These are phyloP conservation scores for Ctenomys sociabilis DNA, from an alignment of 2,113 vertebrate genomes.

Conservation along the genomic window DNA sequence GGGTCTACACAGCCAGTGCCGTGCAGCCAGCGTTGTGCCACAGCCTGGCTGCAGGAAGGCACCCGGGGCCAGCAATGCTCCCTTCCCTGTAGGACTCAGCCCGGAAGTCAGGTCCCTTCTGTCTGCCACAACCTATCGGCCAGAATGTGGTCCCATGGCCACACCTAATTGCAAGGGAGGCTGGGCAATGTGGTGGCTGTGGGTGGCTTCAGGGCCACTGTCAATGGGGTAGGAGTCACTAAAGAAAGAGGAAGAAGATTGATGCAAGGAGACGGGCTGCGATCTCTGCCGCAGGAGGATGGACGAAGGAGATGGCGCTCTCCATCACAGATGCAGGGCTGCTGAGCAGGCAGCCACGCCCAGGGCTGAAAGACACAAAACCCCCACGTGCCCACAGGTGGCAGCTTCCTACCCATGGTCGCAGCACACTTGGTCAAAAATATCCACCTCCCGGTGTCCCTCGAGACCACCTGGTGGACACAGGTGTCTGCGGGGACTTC, in stretches of 20 bases:
- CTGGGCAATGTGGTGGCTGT: not conserved
- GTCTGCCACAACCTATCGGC: not conserved
- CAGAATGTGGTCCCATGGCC: too few species aligned
- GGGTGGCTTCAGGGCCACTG: not conserved
- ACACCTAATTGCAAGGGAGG: not conserved
- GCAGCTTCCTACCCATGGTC: not conserved
- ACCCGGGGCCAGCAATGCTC: not conserved
- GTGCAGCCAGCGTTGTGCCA: too few species aligned
- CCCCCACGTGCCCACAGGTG: fast-evolving
- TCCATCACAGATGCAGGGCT: fast-evolving
- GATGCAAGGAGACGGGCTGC: not conserved
- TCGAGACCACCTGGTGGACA: not conserved
- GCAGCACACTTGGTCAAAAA: not conserved
- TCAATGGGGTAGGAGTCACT: not conserved
- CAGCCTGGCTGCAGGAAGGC: not conserved
- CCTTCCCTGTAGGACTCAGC: not conserved
- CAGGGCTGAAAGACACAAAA: too few species aligned
- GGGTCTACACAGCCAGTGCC: not conserved
- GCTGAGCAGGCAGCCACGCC: not conserved
- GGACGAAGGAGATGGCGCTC: not conserved
- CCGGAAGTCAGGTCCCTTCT: not conserved
- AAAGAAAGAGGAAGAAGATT: not conserved
- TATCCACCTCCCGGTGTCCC: not conserved
- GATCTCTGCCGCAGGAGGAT: not conserved
- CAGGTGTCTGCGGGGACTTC: not conserved